A percentile compares a stretch with the other conserved stretches of the same genome.
These are phyloP conservation scores for Cataglyphis rosenhaueri DNA, from an alignment of 2,888 invertebrate species.

Conservation along the genomic window DNA sequence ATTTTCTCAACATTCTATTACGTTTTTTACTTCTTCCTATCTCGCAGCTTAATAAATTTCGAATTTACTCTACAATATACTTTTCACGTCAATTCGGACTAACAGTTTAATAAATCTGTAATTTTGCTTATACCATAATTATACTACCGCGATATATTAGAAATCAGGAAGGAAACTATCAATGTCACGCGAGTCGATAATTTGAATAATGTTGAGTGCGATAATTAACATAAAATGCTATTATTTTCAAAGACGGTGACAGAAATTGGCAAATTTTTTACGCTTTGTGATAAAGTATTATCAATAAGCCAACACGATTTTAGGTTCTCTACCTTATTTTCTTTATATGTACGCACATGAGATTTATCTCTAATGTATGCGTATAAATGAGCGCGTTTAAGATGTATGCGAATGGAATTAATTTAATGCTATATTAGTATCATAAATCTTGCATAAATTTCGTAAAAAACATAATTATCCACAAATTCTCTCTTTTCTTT, in stretches of 20 bases:
- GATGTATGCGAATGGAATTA: neutral
- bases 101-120: constrained; percentile 10
- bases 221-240: constrained; percentile 13
- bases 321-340: neutral
- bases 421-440: neutral
- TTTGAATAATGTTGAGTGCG: neutral
- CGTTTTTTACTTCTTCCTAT: constrained; percentile 30
- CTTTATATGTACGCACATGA: neutral
- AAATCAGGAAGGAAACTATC: neutral
- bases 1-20: constrained; percentile 38
- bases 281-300: neutral
- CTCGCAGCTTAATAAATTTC: constrained; percentile 27
- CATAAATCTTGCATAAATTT: constrained; percentile 17
- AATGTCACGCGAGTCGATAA: neutral
- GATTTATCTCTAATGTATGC: neutral
- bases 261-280: neutral
- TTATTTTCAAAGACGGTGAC: neutral
- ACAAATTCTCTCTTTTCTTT: neutral
- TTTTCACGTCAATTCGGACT: constrained; percentile 7
- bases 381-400: neutral
- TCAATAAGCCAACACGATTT: neutral
- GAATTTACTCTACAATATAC: constrained; percentile 4
- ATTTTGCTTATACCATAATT: neutral
- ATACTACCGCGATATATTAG: neutral
- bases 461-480: constrained; percentile 5